Evolutionary conservation across 1,140 invertebrate species (phyloP).

Genomic region (Sitophilus oryzae): DNA sequence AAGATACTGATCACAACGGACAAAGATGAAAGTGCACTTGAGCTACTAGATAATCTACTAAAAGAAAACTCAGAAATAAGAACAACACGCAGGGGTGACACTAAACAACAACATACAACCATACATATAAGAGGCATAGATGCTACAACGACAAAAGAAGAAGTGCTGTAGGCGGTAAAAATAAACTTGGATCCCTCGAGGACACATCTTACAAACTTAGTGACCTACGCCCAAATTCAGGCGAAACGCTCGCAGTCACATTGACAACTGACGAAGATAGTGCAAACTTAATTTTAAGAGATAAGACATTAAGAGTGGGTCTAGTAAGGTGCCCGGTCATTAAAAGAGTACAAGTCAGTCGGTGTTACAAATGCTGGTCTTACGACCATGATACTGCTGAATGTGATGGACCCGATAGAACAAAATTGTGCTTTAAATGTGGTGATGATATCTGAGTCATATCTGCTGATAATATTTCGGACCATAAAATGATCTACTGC

Average conservation of each 20-base stretch:
- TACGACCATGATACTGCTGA: too few species aligned
- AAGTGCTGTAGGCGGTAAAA: neutral
- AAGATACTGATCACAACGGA: slow-evolving; percentile 2
- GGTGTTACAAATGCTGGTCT: too few species aligned
- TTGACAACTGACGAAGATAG: neutral
- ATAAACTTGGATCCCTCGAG: neutral
- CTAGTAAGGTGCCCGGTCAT: too few species aligned
- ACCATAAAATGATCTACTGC: too few species aligned
- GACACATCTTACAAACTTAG: neutral
- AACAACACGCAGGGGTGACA: neutral
- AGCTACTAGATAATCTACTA: neutral
- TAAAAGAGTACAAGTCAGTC: too few species aligned
- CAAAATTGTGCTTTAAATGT: too few species aligned
- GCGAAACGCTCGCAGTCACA: slow-evolving; percentile 1
- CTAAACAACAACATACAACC: neutral
- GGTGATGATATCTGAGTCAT: too few species aligned
- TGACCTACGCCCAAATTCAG: neutral
- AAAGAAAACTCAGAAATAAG: neutral
- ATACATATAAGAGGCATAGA: slow-evolving; percentile 6
- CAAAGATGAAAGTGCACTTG: neutral
- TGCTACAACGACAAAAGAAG: neutral
- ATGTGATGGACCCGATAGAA: too few species aligned
- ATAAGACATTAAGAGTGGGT: too few species aligned
- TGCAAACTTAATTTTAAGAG: too few species aligned
- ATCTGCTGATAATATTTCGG: too few species aligned